Evolutionary conservation across 2,888 invertebrate species (phyloP), one percentile per base, ranked within the genome.

Genomic region (Caenorhabditis panamensis): DNA sequence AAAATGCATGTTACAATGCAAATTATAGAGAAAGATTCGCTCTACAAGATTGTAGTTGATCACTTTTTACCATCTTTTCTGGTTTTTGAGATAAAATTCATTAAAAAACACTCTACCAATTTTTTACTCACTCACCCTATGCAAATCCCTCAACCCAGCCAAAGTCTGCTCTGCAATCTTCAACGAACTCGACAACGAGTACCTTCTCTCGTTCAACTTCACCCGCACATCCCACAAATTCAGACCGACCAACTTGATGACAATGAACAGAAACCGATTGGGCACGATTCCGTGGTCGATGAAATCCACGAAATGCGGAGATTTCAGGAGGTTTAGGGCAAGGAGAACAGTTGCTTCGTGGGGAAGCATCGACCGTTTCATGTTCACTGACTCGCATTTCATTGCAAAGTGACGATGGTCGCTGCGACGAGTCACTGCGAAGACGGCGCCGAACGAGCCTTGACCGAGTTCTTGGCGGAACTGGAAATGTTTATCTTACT

Each of bases 361-460:
- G 9, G 73, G 67, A 8, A 84, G 68, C 37, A 84, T 77, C 28
- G 82, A 31, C 61, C 82, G 75, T 61, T 77, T 84, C 31, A 75
- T 66, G 31, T 83, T 59, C 2, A 76, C 56, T 1, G 84, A 78
- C 61, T 87, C 88, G 67, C 86, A 86, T 59, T 88, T 88, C 82
- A 87, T 80, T 6, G 88, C 88, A 36, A 82, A 79, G 18, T 59
- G 20, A 22, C 64, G 54, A 4, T 67, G 51, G 63, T 84, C 87
- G 0, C 44, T 44, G 41, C 56, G 28, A 13, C 84, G 73, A 11
- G 59, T 66, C 13, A 86, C 84, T 9, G 58, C 59, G 58, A 51
- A 88, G 1, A 88, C 88, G 9, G 86, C 83, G 0, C 88, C 88
- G 63, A 87, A 88, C 22, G 86, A 83, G n/a, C 88, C 88, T 54